A percentile compares a stretch with the other conserved stretches of the same genome.
Evolutionary conservation across 2,113 vertebrate genomes (phyloP).

Genomic region (Porphyrio hochstetteri): DNA sequence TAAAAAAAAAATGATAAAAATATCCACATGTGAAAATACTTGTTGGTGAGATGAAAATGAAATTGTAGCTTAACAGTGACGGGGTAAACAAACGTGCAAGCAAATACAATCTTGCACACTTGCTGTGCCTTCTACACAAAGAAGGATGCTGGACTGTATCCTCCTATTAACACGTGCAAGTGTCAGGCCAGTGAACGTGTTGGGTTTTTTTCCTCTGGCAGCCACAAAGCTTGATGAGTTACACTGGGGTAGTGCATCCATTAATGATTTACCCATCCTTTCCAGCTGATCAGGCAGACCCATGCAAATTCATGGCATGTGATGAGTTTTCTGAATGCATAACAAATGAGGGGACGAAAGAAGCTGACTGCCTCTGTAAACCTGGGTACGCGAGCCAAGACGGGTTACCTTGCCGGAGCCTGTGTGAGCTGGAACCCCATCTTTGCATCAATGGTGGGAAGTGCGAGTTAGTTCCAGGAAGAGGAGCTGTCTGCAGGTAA

Average conservation of each 20-base stretch:
- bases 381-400: conserved; percentile 74
- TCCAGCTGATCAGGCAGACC: conserved; percentile 87
- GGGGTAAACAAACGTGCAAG: neutral
- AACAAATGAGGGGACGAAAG: conserved; percentile 72
- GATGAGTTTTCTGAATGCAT: conserved; percentile 80
- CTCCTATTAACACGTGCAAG: neutral
- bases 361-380: conserved; percentile 82
- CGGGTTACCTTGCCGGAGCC: conserved; percentile 79
- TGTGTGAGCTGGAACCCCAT: conserved; percentile 71
- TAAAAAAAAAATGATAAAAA: neutral
- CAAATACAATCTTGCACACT: neutral
- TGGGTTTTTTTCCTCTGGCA: neutral
- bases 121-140: neutral
- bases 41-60: neutral
- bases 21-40: neutral
- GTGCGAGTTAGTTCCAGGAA: conserved; percentile 79
- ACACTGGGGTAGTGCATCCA: neutral
- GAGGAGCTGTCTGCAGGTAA: conserved; percentile 87
- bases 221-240: neutral
- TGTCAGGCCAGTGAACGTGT: neutral
- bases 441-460: conserved; percentile 75
- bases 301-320: conserved; percentile 91
- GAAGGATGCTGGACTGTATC: neutral
- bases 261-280: conserved; percentile 19
- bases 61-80: neutral